Conservation (phyloP, 2,888 invertebrate genomes). For the Byasa hedistus region DNA sequence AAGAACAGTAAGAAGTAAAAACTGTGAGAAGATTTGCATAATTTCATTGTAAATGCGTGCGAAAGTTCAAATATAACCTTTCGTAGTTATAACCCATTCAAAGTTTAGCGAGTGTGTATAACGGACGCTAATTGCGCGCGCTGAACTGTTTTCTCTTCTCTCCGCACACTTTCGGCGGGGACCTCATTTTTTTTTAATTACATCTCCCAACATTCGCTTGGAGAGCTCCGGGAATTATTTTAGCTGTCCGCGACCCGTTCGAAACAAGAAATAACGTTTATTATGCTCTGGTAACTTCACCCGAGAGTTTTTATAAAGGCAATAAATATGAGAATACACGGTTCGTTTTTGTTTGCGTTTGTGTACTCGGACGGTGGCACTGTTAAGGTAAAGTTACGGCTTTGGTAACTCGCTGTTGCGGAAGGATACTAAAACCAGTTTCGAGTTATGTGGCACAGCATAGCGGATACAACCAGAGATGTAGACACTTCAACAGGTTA, state of each 20-base stretch:
- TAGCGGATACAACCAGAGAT: too few species aligned
- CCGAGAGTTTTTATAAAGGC: conserved; percentile 16
- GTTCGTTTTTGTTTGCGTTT: conserved; percentile 4
- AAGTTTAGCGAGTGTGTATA: neutral
- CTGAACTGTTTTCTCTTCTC: neutral
- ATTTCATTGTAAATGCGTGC: too few species aligned
- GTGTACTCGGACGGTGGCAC: too few species aligned
- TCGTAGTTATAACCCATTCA: neutral
- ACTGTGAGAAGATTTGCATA: too few species aligned
- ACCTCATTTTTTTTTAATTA: conserved; percentile 23
- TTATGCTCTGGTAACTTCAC: conserved; percentile 20
- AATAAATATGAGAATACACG: conserved; percentile 15
- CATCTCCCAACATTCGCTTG: conserved; percentile 9
- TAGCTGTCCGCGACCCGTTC: conserved; percentile 11
- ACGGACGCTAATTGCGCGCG: conserved; percentile 9
- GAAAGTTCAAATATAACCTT: too few species aligned
- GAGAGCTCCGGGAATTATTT: conserved; percentile 17
- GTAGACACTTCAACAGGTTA: too few species aligned
- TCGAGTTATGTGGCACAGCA: too few species aligned
- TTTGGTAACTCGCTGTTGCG: too few species aligned
- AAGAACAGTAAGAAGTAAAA: too few species aligned
- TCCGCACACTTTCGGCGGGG: conserved; percentile 3
- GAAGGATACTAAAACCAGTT: too few species aligned
- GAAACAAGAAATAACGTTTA: conserved; percentile 23
- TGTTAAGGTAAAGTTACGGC: too few species aligned